Base-by-base conservation (phyloP, 2,888 invertebrate genomes). In the Lasius fuliginosus region DNA sequence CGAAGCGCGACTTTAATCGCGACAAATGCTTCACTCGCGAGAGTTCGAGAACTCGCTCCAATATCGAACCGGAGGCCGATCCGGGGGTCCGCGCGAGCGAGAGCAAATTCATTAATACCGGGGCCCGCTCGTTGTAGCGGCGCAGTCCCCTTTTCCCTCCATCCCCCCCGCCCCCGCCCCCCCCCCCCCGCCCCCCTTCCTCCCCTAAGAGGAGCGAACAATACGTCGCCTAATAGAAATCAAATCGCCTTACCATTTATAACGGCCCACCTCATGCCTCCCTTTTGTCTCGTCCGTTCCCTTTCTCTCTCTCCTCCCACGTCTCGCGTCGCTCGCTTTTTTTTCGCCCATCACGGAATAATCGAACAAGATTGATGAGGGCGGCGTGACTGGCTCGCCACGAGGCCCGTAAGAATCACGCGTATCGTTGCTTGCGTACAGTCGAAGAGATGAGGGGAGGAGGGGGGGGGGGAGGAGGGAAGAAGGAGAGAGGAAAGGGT, bases 281-380 rank as follows among this genome's bases (percentile, higher is more conserved):
- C 85, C 87, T 85, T 90, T 91, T 92, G 88, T 91, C 88, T 91
- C 89, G 90, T 86, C 67, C 83, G 27, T 83, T 85, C 27, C 23
- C 46, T 64, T 69, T 42, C 82, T 58, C 65, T 33, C 67, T 46
- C 76, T n/a, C 62, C 33, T 46, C n/a, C 69, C 67, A n/a, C 46
- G 79, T 83, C 82, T 82, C 73, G 64, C 68, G 71, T 69, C 76
- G 65, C 56, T 67, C 87, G 83, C 85, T 92, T 92, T 92, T 92
- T 94, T 92, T 92, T 92, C 93, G 92, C 92, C 94, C 94, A 94
- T 94, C 94, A 93, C 91, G 94, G 92, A 95, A 95, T 95, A 94
- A 95, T 95, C 94, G 94, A 95, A 95, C 93, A 95, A 95, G 94
- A 95, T 95, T 94, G 94, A 95, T 95, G 94, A 94, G 94, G 92